phyloP scores from a whole-genome alignment of 2,888 invertebrate genomes.

The Philonicus albiceps region DNA sequence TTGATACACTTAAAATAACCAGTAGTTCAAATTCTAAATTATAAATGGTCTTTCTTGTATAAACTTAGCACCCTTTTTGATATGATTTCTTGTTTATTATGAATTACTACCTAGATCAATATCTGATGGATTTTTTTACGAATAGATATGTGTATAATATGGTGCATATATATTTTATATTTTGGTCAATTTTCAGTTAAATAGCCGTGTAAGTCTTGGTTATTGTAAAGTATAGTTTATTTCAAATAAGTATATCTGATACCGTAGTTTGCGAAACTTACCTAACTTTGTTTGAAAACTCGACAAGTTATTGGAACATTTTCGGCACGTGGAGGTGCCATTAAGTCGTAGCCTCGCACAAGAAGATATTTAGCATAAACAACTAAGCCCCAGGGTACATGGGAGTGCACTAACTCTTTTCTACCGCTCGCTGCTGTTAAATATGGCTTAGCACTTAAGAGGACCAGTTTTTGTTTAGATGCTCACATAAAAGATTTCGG shows the following conservation, averaged over 20 bases:
- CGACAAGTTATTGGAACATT: neutral
- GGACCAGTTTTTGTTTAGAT: neutral
- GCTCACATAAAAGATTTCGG: slow-evolving; percentile 21
- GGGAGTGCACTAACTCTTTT: neutral
- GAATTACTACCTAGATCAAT: too few relatives aligned
- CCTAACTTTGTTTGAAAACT: neutral
- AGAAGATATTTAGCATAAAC: slow-evolving; percentile 21
- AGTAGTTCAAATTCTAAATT: too few relatives aligned
- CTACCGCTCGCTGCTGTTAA: neutral
- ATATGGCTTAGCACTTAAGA: slow-evolving; percentile 20
- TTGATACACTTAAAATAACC: too few relatives aligned
- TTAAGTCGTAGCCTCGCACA: neutral
- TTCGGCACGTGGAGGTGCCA: neutral
- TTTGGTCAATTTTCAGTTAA: too few relatives aligned
- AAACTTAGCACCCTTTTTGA: too few relatives aligned
- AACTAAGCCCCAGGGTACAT: neutral
- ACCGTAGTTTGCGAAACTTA: neutral
- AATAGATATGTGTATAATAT: too few relatives aligned
- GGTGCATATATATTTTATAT: too few relatives aligned
- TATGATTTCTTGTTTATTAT: too few relatives aligned
- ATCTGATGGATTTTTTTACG: too few relatives aligned
- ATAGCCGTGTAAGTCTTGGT: neutral
- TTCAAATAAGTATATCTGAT: neutral
- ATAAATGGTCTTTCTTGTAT: too few relatives aligned
- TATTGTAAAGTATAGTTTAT: neutral